Base-by-base conservation (phyloP, 2,888 invertebrate genomes). In the Himalopsyche japonica region DNA sequence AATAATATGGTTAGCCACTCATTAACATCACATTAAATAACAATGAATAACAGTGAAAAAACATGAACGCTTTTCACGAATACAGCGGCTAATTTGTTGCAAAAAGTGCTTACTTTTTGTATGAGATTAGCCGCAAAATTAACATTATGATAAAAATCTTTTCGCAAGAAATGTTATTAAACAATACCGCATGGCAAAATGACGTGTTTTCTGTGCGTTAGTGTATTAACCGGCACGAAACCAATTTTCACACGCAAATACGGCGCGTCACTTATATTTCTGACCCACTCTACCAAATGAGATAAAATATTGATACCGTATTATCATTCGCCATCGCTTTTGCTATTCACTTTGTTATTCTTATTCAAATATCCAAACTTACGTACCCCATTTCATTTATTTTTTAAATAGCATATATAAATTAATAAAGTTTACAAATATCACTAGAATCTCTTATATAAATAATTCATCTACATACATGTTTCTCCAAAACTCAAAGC, bases 71-170 rank as follows among this genome's bases (percentile, higher is more conserved):
- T 80, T 37, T 76, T 83, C 80, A 84, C 81, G 32, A 64, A 79
- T 49, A 79, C 76, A 79, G 70, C 76, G 82, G 48, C 77, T 84
- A 79, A 84, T 84, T 82, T 79, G 70, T 32, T n/a, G 32, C 49
- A 79, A 82, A 70, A 49, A 84, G 79, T 79, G 49, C 70, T 81
- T 80, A 78, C 82, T 84, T 82, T 81, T 79, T 30, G 47, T 2
- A 15, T 37, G 79, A 79, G 81, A 84, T 82, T 82, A 82, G 82
- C 57, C 82, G 49, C 30, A 64, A 84, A 84, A 84, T 84, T 84
- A 84, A 84, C 84, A 84, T 84, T 79, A 78, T 57, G 84, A 84
- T 84, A 79, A 79, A 70, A 82, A 70, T 82, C 82, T 83, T 64
- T 84, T 27, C 70, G 70, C 27, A 70, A 70, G 70, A 70, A 70